Percentiles rank a stretch among this genome's conserved stretches.
These are phyloP conservation scores for Pyrgus malvae DNA, from an alignment of 2,888 invertebrate genomes.

Conservation along the genomic window DNA sequence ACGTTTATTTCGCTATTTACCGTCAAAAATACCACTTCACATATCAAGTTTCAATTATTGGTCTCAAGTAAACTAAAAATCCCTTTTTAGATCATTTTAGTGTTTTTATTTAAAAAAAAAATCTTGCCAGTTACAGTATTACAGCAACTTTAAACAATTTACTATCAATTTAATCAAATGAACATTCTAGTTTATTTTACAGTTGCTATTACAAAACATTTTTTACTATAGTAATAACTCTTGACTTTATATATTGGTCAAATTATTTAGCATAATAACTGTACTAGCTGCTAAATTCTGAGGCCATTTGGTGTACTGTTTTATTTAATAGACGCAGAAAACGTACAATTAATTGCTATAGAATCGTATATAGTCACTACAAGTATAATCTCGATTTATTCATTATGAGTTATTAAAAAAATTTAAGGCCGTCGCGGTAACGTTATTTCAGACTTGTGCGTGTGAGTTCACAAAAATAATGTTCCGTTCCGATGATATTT, in stretches of 20 bases:
- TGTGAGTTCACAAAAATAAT: slow-evolving; percentile 6
- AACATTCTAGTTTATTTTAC: no score
- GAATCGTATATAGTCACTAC: slow-evolving; percentile 10
- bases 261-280: no score
- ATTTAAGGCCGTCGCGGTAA: slow-evolving; percentile 22
- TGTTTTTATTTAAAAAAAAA: no score
- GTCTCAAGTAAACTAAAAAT: no score
- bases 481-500: slow-evolving; percentile 1
- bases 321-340: not conserved
- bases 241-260: not conserved
- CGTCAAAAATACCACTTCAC: no score
- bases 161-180: no score
- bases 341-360: not conserved
- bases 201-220: not conserved
- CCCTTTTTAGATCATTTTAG: no score
- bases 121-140: no score
- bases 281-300: slow-evolving; percentile 3
- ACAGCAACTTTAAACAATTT: no score
- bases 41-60: no score
- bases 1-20: no score
- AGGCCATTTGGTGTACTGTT: slow-evolving; percentile 1
- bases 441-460: slow-evolving; percentile 25
- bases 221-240: not conserved
- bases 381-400: slow-evolving; percentile 18
- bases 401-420: slow-evolving; percentile 12